Evolutionary conservation across 2,888 invertebrate species (phyloP).

Genomic region (Coleophora deauratella): DNA sequence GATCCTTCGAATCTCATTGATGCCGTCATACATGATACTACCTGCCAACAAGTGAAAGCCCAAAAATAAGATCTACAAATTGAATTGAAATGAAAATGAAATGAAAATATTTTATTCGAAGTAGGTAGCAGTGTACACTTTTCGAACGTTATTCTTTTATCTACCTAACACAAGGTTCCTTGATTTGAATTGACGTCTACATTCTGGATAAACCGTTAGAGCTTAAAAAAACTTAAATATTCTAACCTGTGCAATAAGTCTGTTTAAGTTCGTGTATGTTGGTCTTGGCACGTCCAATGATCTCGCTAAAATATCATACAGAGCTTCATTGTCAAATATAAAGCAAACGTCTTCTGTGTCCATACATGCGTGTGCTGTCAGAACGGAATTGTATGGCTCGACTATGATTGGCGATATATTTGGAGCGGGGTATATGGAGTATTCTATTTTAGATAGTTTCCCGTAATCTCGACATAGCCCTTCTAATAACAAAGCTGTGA

Average conservation of each 20-base stretch:
- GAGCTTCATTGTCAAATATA: constrained; percentile 83
- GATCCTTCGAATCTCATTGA: constrained; percentile 81
- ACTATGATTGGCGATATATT: constrained; percentile 83
- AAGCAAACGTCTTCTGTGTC: constrained; percentile 81
- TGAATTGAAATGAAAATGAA: too few species aligned
- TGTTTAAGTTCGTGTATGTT: constrained; percentile 90
- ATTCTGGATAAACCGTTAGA: too few species aligned
- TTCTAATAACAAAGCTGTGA: constrained; percentile 80
- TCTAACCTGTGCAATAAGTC: constrained; percentile 80
- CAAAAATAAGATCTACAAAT: not conserved
- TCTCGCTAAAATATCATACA: constrained; percentile 83
- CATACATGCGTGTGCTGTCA: constrained; percentile 80
- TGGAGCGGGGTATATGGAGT: constrained; percentile 89
- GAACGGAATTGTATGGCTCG: constrained; percentile 83
- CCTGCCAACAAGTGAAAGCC: constrained; percentile 35
- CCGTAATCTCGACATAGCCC: constrained; percentile 76
- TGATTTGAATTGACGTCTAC: too few species aligned
- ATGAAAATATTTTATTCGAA: too few species aligned
- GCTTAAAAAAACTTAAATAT: too few species aligned
- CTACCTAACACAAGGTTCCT: too few species aligned
- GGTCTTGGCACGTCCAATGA: constrained; percentile 84
- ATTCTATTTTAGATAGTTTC: constrained; percentile 78
- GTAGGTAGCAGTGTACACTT: too few species aligned
- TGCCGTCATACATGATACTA: constrained; percentile 80
- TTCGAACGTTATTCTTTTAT: too few species aligned